Base-by-base conservation (phyloP, 2,888 invertebrate species). In the Cryptocephalus moraei region DNA sequence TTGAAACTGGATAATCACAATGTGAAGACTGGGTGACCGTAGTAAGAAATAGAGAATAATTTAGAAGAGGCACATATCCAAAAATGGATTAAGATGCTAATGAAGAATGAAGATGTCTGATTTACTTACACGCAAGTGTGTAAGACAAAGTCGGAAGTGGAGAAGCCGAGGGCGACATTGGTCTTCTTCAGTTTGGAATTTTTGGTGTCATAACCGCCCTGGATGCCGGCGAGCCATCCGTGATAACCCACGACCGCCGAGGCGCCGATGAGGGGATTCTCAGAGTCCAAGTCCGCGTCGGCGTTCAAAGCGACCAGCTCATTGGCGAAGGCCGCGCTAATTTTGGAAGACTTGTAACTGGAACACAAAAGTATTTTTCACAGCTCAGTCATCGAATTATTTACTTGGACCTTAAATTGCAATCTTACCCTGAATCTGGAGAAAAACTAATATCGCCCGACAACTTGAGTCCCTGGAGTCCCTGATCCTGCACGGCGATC, bases 111-210 rank as follows among this genome's bases (percentile, higher is more conserved):
- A n/a, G n/a, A n/a, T n/a, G n/a, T n/a, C n/a, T n/a, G n/a, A n/a
- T n/a, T n/a, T n/a, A 87, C 91, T 85, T 83, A 94, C 92, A 96
- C 91, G 74, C 86, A 86, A 62, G 94, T 90, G 74, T 96, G 93
- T 54, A 99, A 79, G 62, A 88, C 86, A 73, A 96, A 95, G 72
- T 97, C 95, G 51, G 84, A 84, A 61, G 86, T 84, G 55, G 82
- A 76, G 74, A 91, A 95, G 48, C 96, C 97, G 64, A 97, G 80
- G 52, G 93, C 90, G 71, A 95, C 88, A 76, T 95, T 94, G 74
- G 91, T 94, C 74, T 87, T 89, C 57, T 87, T 84, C 61, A 97
- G 77, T 75, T 92, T 92, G 60, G 85, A 81, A 68, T 92, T 89
- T 67, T 91, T 84, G 33, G 91, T 82, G 74, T 97, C 96, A 68